Conservation (phyloP, 2,113 vertebrate genomes). For the Chionodraco myersi region DNA sequence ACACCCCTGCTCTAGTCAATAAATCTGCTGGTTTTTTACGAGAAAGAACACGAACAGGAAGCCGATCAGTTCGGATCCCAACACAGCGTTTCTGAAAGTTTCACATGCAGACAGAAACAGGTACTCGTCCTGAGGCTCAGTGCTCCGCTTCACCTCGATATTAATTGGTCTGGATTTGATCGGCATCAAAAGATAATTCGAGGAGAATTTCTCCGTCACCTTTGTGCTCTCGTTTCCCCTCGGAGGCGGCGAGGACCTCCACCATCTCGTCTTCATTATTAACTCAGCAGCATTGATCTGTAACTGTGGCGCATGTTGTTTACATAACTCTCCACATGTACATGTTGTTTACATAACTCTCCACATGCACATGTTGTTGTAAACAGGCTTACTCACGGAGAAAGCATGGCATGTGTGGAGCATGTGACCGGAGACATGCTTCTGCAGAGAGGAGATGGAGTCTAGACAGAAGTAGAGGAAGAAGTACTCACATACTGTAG, state of each 20-base stretch:
- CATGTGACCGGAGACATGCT: slow-evolving; percentile 51
- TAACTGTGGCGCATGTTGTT: background rate
- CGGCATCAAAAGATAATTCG: slow-evolving; percentile 65
- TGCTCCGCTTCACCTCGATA: slow-evolving; percentile 36
- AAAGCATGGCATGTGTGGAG: slow-evolving; percentile 18
- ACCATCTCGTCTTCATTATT: background rate
- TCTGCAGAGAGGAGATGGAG: slow-evolving; percentile 35
- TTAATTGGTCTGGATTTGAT: slow-evolving; percentile 55
- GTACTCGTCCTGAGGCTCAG: slow-evolving; percentile 42
- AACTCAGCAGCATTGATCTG: background rate
- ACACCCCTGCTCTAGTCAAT: no score
- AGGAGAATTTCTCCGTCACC: slow-evolving; percentile 35
- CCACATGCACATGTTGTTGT: slow-evolving; percentile 21
- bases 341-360: slow-evolving; percentile 19
- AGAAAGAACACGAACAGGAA: no score
- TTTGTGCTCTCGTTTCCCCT: background rate
- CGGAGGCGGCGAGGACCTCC: slow-evolving; percentile 5
- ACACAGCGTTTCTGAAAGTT: no score
- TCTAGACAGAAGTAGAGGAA: slow-evolving; percentile 27
- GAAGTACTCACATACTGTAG: no score
- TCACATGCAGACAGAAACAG: background rate
- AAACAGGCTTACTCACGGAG: slow-evolving; percentile 23
- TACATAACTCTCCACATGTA: background rate
- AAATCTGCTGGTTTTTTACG: no score
- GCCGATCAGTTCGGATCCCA: no score